Percentiles rank a stretch among this genome's conserved stretches.
Conservation (phyloP, 92 coral and sea anemone species). For the Parazoanthus darwini region DNA sequence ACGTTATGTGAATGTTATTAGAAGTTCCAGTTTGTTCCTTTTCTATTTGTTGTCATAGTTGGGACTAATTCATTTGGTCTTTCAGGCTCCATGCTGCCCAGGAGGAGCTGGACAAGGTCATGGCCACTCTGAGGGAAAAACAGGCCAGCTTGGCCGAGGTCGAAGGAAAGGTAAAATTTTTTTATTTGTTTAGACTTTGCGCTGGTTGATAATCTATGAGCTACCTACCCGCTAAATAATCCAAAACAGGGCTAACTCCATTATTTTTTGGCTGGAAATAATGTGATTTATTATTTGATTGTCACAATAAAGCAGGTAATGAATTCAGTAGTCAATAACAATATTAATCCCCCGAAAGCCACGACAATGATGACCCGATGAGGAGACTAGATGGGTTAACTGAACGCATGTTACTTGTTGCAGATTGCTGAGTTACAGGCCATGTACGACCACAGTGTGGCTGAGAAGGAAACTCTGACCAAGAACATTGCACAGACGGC, state of each 20-base stretch:
- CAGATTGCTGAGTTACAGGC: slow-evolving; percentile 98
- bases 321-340: no score
- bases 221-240: background rate
- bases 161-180: slow-evolving; percentile 78
- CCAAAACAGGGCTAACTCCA: background rate
- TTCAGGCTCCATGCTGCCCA: slow-evolving; percentile 80
- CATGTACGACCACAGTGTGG: slow-evolving; percentile 91
- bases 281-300: no score
- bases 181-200: background rate
- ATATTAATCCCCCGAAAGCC: no score
- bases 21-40: no score
- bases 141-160: slow-evolving; percentile 94
- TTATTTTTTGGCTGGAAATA: background rate
- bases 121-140: slow-evolving; percentile 94
- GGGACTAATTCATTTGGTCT: background rate
- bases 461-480: slow-evolving; percentile 94
- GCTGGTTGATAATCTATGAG: background rate
- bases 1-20: no score
- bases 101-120: slow-evolving; percentile 85
- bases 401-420: background rate
- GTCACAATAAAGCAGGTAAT: background rate
- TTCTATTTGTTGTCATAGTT: no score
- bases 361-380: no score
- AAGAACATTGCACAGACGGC: slow-evolving; percentile 99
- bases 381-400: background rate